These are phyloP conservation scores for Scaptodrosophila latifasciaeformis DNA, from an alignment of 2,888 invertebrate genomes.

Conservation along the genomic window DNA sequence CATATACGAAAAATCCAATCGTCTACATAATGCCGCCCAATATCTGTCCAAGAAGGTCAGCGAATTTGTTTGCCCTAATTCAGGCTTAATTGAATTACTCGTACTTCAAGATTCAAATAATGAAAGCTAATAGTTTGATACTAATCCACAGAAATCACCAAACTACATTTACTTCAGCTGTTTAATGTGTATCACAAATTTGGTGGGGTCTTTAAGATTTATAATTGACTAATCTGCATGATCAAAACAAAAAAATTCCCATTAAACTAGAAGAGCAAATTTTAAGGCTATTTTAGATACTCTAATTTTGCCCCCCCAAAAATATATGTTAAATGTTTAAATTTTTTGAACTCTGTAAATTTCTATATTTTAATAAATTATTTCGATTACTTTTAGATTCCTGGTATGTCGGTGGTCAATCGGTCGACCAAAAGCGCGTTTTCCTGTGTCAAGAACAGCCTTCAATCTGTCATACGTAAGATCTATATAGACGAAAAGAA, in stretches of 20 bases:
- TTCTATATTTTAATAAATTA: background rate
- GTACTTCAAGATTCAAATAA: conserved; percentile 12
- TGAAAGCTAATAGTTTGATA: conserved; percentile 31
- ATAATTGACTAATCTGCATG: too few species aligned
- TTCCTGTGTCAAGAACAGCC: conserved; percentile 67
- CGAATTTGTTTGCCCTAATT: conserved; percentile 23
- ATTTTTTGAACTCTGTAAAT: background rate
- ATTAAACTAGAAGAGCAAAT: too few species aligned
- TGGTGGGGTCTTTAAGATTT: too few species aligned
- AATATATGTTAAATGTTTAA: too few species aligned
- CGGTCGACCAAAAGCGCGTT: conserved; percentile 75
- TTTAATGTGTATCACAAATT: too few species aligned
- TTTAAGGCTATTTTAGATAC: too few species aligned
- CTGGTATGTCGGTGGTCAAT: conserved; percentile 79
- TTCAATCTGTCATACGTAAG: conserved; percentile 62
- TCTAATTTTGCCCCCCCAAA: too few species aligned
- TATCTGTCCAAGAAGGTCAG: conserved; percentile 81
- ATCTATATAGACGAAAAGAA: conserved; percentile 80
- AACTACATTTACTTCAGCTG: too few species aligned
- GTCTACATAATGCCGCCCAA: conserved; percentile 80
- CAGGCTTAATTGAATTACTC: too few species aligned
- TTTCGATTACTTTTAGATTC: conserved; percentile 60
- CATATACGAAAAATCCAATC: conserved; percentile 78
- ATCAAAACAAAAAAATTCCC: too few species aligned
- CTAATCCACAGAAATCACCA: background rate